Conservation (phyloP, 2,797 vertebrate genomes). For the Neosilurus hyrtlii region DNA sequence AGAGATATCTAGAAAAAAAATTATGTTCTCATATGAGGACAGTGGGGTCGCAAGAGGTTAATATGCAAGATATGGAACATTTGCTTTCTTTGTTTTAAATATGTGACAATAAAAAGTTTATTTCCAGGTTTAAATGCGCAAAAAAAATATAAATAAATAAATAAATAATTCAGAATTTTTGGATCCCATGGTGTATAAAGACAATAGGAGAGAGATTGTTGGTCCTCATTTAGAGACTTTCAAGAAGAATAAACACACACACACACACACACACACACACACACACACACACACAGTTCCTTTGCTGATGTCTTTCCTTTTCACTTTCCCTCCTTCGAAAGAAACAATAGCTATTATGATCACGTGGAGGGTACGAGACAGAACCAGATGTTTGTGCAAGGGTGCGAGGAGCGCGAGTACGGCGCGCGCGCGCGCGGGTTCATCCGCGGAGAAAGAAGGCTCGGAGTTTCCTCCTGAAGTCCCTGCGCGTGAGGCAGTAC, state of each 20-base stretch:
- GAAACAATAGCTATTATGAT: background rate
- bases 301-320: background rate
- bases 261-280: no score
- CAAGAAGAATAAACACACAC: no score
- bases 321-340: background rate
- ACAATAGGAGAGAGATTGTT: no score
- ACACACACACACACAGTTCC: no score
- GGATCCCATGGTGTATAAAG: no score
- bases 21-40: no score
- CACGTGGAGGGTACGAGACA: background rate
- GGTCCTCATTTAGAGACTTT: no score
- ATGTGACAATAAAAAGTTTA: no score
- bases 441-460: constrained; percentile 60
- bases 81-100: background rate
- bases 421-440: constrained; percentile 4
- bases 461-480: constrained; percentile 71
- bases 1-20: no score
- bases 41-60: background rate
- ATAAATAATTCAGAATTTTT: no score
- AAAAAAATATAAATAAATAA: no score
- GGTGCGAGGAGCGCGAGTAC: background rate
- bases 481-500: constrained; percentile 75
- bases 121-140: no score
- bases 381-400: background rate
- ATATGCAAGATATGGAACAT: background rate